Percentiles rank a stretch among this genome's conserved stretches.
These are phyloP conservation scores for Zaprionus gabonicus DNA, from an alignment of 1,140 invertebrate species.

Conservation along the genomic window DNA sequence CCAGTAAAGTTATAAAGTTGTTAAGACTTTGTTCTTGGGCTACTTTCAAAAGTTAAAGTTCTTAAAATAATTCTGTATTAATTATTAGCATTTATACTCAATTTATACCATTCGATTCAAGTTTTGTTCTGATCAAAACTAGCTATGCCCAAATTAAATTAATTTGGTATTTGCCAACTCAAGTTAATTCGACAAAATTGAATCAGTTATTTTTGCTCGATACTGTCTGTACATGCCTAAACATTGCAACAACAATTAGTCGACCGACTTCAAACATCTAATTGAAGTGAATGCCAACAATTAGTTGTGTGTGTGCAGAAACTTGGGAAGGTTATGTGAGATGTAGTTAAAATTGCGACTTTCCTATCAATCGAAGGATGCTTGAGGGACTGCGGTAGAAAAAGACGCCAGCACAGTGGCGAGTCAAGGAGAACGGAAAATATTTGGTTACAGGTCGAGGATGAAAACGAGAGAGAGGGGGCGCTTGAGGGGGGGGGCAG, in stretches of 20 bases:
- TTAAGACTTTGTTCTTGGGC: no score
- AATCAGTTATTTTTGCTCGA: background rate
- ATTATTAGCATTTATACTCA: no score
- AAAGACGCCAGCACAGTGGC: slow-evolving; percentile 4
- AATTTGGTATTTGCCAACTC: no score
- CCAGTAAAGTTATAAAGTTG: no score
- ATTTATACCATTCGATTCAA: no score
- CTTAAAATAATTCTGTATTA: no score
- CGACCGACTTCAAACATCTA: background rate
- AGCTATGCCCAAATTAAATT: no score
- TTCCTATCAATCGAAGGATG: background rate
- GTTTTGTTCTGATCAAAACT: no score
- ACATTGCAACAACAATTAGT: background rate
- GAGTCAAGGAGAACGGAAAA: slow-evolving; percentile 18
- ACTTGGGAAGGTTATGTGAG: slow-evolving; percentile 13
- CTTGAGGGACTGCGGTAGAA: background rate
- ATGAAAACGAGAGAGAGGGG: background rate
- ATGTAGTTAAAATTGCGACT: slow-evolving; percentile 21
- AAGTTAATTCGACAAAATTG: no score
- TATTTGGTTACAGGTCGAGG: slow-evolving; percentile 18
- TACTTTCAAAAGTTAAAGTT: no score
- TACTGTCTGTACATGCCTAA: background rate
- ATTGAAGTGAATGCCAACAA: slow-evolving; percentile 17
- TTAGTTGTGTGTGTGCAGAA: slow-evolving; percentile 11
- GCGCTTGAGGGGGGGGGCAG: background rate